Conservation (phyloP, 2,888 invertebrate species). For the Stramonita haemastoma region DNA sequence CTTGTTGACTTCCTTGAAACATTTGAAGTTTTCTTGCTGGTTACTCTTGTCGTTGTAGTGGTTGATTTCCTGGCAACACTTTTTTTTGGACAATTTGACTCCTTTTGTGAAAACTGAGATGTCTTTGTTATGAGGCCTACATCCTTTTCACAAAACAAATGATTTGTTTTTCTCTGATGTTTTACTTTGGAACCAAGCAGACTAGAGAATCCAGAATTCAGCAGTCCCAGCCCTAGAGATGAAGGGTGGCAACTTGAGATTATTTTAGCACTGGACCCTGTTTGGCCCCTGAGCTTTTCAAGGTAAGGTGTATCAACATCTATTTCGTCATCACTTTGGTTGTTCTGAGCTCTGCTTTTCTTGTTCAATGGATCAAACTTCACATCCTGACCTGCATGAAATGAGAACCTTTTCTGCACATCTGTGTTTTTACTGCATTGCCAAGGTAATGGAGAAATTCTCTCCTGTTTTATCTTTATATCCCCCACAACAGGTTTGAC, state of each 20-base stretch:
- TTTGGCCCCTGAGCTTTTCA: slow-evolving; percentile 7
- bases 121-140: no score
- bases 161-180: neutral
- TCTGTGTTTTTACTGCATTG: neutral
- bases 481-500: neutral
- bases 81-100: neutral
- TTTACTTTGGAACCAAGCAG: neutral
- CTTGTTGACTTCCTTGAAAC: slow-evolving; percentile 16
- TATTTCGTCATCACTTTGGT: slow-evolving; percentile 11
- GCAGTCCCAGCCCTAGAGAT: neutral
- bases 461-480: slow-evolving; percentile 16
- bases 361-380: neutral
- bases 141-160: neutral
- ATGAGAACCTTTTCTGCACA: neutral
- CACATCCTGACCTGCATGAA: neutral
- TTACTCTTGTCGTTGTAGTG: neutral
- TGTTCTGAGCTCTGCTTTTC: neutral
- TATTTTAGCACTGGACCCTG: neutral
- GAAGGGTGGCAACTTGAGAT: neutral
- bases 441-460: neutral
- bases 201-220: neutral
- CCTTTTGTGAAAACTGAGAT: neutral
- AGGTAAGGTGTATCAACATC: slow-evolving; percentile 20
- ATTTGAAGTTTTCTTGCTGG: neutral
- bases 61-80: slow-evolving; percentile 15